phyloP scores from a whole-genome alignment of 2,888 invertebrate genomes.

The Vanessa cardui region DNA sequence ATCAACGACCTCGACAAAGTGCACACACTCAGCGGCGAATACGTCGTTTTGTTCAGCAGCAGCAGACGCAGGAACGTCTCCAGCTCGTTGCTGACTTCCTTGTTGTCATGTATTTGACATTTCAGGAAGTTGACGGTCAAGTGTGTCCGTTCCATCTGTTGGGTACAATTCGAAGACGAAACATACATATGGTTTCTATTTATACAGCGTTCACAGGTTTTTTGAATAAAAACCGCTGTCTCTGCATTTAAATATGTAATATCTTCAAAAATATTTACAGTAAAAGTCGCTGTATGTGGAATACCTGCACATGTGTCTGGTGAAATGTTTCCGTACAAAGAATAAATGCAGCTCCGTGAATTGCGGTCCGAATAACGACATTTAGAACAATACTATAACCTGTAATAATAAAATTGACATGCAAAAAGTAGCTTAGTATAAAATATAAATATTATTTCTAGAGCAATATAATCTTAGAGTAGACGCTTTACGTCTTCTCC shows the following conservation, averaged over 20 bases:
- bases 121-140: background rate
- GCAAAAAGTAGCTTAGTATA: background rate
- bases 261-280: too few relatives aligned
- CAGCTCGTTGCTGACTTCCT: constrained; percentile 3
- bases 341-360: background rate
- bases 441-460: too few relatives aligned
- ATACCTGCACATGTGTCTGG: constrained; percentile 6
- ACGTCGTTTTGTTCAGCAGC: background rate
- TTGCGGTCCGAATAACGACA: background rate
- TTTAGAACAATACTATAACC: background rate
- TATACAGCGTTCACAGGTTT: too few relatives aligned
- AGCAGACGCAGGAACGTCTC: background rate
- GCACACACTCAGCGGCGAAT: constrained; percentile 2
- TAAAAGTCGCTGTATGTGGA: too few relatives aligned
- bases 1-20: background rate
- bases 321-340: background rate
- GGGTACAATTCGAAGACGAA: too few relatives aligned
- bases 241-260: too few relatives aligned
- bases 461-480: too few relatives aligned
- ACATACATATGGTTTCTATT: too few relatives aligned
- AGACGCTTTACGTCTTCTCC: too few relatives aligned
- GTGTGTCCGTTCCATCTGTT: background rate
- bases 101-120: background rate
- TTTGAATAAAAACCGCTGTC: too few relatives aligned
- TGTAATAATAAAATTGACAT: background rate